Conservation (phyloP, 2,888 invertebrate species). For the Punctoribates punctum region DNA sequence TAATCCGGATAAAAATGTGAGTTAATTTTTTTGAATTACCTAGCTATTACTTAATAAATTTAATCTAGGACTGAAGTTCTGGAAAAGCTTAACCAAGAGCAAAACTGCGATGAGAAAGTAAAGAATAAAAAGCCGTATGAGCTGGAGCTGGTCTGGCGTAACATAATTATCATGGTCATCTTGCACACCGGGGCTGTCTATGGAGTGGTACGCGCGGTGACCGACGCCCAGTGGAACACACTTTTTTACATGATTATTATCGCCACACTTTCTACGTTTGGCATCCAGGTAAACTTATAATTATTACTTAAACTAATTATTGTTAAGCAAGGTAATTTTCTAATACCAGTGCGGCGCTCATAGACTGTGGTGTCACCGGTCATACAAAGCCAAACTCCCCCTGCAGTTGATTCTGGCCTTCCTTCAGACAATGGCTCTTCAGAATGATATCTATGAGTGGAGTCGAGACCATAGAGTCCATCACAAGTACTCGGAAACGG, state of each 20-base stretch:
- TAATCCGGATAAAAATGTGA: too few relatives aligned
- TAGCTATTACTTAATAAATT: too few relatives aligned
- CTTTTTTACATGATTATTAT: constrained; percentile 46
- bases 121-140: too few relatives aligned
- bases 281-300: constrained; percentile 55
- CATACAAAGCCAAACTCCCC: constrained; percentile 28
- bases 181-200: constrained; percentile 40
- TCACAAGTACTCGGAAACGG: constrained; percentile 42
- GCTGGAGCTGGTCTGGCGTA: constrained; percentile 22
- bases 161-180: constrained; percentile 30
- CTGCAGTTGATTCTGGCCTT: background rate
- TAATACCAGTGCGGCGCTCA: constrained; percentile 54
- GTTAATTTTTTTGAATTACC: too few relatives aligned
- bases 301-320: background rate
- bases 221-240: constrained; percentile 33
- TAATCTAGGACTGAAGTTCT: too few relatives aligned
- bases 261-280: constrained; percentile 53
- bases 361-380: constrained; percentile 57
- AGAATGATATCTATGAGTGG: constrained; percentile 44
- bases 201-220: constrained; percentile 30
- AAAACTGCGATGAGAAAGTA: too few relatives aligned
- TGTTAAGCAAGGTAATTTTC: background rate
- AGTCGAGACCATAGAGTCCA: constrained; percentile 46
- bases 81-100: too few relatives aligned
- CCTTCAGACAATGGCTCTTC: too few relatives aligned